Base-by-base conservation (phyloP, 2,113 vertebrate species). In the Campylomormyrus tamandua region DNA sequence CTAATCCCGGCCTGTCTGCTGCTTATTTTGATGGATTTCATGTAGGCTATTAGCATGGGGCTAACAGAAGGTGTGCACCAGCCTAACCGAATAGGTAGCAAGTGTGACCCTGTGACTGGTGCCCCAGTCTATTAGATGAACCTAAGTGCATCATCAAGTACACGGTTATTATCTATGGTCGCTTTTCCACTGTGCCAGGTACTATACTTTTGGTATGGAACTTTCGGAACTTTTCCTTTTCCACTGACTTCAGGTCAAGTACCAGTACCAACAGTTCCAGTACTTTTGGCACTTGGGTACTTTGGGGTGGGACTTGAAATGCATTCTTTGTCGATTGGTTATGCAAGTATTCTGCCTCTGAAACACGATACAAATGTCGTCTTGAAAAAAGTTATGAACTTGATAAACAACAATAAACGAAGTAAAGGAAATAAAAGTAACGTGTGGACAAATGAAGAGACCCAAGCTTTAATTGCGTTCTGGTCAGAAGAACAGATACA, bases 11-110 rank as follows among this genome's bases (percentile, higher is more conserved):
- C 15, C 86, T 80, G 19, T 87, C 88, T 66, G 42, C 83, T 88
- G 31, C 91, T 39, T 58, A 89, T 91, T 83, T 15, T 21, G 56
- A 31, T 2, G 70, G n/a, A 86, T 90, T 86, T 91, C 86, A 90
- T 89, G 49, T 8, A n/a, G 83, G 87, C 89, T 90, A 42, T 92
- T 92, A 90, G 89, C 90, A 66, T 89, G 62, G 48, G 83, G 90
- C 31, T 39, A 56, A 19, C 46, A 19, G 74, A 24, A 88, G n/a
- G 87, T 15, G 49, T 17, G 85, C 10, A 17, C 5, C 21, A 24
- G 53, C 58, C 39, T 31, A n/a, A 31, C n/a, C 0, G 5, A 27
- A 85, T 3, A n/a, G 45, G 9, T 53, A 87, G 4, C 24, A 66
- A 27, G 62, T 13, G 10, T 66, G 83, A 84, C 46, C 21, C 39